Conservation (phyloP, 2,888 invertebrate genomes). For the Agriopis marginaria region DNA sequence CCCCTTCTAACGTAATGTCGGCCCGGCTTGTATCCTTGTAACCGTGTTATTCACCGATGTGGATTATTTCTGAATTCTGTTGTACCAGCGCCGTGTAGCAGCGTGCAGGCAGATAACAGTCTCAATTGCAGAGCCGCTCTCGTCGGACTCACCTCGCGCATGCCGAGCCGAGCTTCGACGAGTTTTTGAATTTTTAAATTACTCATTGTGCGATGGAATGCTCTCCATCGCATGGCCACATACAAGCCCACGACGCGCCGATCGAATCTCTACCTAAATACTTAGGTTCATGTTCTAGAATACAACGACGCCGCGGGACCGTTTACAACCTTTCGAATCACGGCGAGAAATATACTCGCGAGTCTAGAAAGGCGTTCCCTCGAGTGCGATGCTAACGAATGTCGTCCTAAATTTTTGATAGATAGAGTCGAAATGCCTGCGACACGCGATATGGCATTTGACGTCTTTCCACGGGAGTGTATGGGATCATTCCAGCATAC, state of each 20-base stretch:
- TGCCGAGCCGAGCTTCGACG: constrained; percentile 78
- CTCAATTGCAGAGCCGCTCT: constrained; percentile 81
- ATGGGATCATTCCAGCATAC: constrained; percentile 67
- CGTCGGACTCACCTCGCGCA: constrained; percentile 77
- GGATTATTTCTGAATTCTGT: constrained; percentile 60
- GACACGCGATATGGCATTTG: constrained; percentile 62
- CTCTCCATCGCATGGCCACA: constrained; percentile 67
- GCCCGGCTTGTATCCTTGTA: constrained; percentile 61
- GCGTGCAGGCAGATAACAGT: constrained; percentile 78
- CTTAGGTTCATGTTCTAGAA: constrained; percentile 69
- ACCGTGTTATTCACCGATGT: constrained; percentile 67
- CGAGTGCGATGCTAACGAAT: constrained; percentile 80
- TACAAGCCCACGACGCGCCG: constrained; percentile 57
- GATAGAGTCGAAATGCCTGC: constrained; percentile 78
- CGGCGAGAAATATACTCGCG: constrained; percentile 63
- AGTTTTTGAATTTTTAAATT: constrained; percentile 87
- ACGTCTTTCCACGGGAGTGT: constrained; percentile 64
- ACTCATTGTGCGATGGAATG: constrained; percentile 86
- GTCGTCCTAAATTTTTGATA: constrained; percentile 82
- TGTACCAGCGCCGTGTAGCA: constrained; percentile 59
- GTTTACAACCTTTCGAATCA: constrained; percentile 60
- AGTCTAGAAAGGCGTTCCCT: constrained; percentile 78
- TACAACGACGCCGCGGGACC: constrained; percentile 53
- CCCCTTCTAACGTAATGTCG: constrained; percentile 51
- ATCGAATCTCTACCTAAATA: constrained; percentile 74